Percentiles rank a stretch among this genome's conserved stretches.
Conservation (phyloP, 2,113 vertebrate species). For the Cervus canadensis region DNA sequence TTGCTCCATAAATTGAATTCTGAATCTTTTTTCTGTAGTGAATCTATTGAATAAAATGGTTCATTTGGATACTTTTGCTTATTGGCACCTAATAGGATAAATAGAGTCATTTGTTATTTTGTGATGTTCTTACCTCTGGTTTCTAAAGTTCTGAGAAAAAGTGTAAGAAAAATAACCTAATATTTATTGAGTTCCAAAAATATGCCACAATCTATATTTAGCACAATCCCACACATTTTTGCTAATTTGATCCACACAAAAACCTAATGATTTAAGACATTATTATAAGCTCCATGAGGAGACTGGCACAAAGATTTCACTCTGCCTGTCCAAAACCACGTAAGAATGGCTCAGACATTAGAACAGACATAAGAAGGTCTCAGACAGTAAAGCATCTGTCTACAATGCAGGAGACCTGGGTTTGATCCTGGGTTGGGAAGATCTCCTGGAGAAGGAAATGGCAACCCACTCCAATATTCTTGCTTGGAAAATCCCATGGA, state of each 20-base stretch:
- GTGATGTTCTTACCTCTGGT: not conserved
- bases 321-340: not conserved
- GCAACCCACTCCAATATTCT: too few species aligned
- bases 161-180: not conserved
- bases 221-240: not conserved
- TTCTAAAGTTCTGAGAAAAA: constrained; percentile 31
- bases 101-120: not conserved
- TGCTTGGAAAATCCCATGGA: too few species aligned
- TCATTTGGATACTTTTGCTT: not conserved
- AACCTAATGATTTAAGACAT: not conserved
- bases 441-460: too few species aligned
- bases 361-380: too few species aligned
- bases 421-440: too few species aligned
- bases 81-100: not conserved
- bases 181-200: not conserved
- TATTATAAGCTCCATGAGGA: not conserved
- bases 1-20: not conserved
- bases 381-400: too few species aligned
- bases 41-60: not conserved
- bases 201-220: not conserved
- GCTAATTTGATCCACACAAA: not conserved
- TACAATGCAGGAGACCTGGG: too few species aligned
- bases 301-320: not conserved
- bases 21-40: not conserved
- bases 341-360: too few species aligned